A percentile compares a stretch with the other conserved stretches of the same genome.
Evolutionary conservation across 53 echinoderm and acorn worm species (phyloP).

Genomic region (Luidia sarsii): DNA sequence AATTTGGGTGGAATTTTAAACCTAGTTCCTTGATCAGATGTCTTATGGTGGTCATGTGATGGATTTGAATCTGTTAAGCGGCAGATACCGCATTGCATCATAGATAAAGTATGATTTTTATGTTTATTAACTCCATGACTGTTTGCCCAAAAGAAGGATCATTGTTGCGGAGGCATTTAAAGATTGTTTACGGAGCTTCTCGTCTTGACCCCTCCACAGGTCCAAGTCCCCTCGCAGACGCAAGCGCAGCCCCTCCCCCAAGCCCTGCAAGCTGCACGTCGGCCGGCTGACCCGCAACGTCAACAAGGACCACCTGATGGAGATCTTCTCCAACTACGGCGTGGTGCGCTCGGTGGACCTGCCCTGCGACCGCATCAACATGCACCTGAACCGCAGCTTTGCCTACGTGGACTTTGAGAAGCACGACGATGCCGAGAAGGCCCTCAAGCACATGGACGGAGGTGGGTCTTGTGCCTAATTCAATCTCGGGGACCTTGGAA

Average conservation of each 20-base stretch:
- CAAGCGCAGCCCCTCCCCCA: constrained; percentile 85
- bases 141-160: too few relatives aligned
- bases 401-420: constrained; percentile 90
- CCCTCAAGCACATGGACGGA: constrained; percentile 96
- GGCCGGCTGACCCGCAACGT: constrained; percentile 91
- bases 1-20: too few relatives aligned
- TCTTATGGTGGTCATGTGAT: too few relatives aligned
- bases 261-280: constrained; percentile 78
- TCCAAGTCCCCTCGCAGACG: constrained; percentile 84
- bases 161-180: too few relatives aligned
- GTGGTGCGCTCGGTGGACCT: constrained; percentile 79
- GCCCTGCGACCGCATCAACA: constrained; percentile 73
- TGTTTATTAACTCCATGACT: too few relatives aligned
- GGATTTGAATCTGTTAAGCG: too few relatives aligned
- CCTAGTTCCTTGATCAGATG: too few relatives aligned
- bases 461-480: constrained; percentile 69
- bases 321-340: constrained; percentile 96
- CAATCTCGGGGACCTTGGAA: not conserved
- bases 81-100: too few relatives aligned
- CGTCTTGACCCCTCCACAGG: constrained; percentile 22
- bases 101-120: too few relatives aligned
- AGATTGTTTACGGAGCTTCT: too few relatives aligned
- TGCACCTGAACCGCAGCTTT: constrained; percentile 74
- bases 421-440: constrained; percentile 90
- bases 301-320: constrained; percentile 92